Percentiles rank a stretch among this genome's conserved stretches.
phyloP scores from a whole-genome alignment of 2,113 vertebrate genomes.

The Nanorana parkeri region DNA sequence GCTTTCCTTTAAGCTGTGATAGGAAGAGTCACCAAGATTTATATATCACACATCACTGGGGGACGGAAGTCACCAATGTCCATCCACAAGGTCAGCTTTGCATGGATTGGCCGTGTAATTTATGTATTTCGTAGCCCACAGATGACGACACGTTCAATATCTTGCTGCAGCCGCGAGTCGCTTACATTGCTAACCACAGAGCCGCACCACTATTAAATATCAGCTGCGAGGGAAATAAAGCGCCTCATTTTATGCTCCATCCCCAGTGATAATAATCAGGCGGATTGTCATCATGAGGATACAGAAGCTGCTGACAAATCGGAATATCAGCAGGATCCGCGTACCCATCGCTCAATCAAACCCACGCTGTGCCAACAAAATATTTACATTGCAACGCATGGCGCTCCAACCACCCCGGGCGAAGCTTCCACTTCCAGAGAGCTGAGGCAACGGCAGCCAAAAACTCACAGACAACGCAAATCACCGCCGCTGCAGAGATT shows the following conservation, averaged over 20 bases:
- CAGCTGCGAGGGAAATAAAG: not conserved
- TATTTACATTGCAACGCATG: not conserved
- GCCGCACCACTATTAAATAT: not conserved
- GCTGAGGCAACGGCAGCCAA: too few relatives aligned
- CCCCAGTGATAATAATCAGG: conserved; percentile 8
- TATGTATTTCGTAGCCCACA: too few relatives aligned
- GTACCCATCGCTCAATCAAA: not conserved
- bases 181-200: not conserved
- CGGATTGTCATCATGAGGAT: not conserved
- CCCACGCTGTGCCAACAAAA: not conserved
- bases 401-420: not conserved
- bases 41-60: too few relatives aligned
- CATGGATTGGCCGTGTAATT: not conserved
- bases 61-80: too few relatives aligned
- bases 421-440: too few relatives aligned
- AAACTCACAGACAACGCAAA: too few relatives aligned
- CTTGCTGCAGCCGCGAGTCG: not conserved
- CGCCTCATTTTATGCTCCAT: not conserved
- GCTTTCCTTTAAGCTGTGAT: too few relatives aligned
- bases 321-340: not conserved
- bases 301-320: not conserved
- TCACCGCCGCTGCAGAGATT: not conserved
- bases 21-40: too few relatives aligned
- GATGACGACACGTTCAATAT: too few relatives aligned
- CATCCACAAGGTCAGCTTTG: not conserved